Evolutionary conservation across 2,888 invertebrate species (phyloP), one percentile per base, ranked within the genome.

Genomic region (Biston betularia): DNA sequence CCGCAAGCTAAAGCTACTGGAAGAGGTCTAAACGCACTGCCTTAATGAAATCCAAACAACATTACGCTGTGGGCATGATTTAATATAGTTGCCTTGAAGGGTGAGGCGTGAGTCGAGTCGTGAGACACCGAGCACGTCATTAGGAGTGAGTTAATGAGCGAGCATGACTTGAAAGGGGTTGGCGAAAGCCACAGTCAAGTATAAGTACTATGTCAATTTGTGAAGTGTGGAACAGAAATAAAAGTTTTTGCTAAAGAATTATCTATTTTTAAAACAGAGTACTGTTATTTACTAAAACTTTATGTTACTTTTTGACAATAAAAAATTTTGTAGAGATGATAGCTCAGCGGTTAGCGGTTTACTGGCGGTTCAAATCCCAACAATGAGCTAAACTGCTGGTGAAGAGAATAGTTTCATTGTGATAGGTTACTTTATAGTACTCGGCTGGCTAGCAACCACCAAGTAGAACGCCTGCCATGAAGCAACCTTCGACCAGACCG

Each of bases 101-200:
- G 78, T 74, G 75, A 76, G 75, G 76, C 78, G 78, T 74, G 75
- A 76, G 75, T 76, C 78, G 80, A 79, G 80, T 79, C 24, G 60
- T 55, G 59, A 59, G 65, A 65, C 61, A 63, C 53, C 77, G 75
- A 77, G 79, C 79, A 84, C 83, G 78, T 86, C 86, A 86, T 87
- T 87, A 87, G 84, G 81, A 83, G 78, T 75, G 81, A 79, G 77
- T 81, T 86, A 87, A 87, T 87, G 86, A 87, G 86, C 80, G 76
- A 59, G 75, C 80, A 79, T 79, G 58, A 54, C 67, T 55, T 61
- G 52, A 42, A 61, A 55, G 48, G 61, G 60, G 58, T 78, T 76
- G 75, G 72, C 72, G 68, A 75, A n/a, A 74, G 72, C 71, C 76
- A 55, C 67, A 70, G 60, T 69, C 71, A 75, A 75, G 69, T 65